Evolutionary conservation across 2,888 invertebrate genomes (phyloP), one percentile per base, ranked within the genome.

Genomic region (Sinodicranocentrus sp.): DNA sequence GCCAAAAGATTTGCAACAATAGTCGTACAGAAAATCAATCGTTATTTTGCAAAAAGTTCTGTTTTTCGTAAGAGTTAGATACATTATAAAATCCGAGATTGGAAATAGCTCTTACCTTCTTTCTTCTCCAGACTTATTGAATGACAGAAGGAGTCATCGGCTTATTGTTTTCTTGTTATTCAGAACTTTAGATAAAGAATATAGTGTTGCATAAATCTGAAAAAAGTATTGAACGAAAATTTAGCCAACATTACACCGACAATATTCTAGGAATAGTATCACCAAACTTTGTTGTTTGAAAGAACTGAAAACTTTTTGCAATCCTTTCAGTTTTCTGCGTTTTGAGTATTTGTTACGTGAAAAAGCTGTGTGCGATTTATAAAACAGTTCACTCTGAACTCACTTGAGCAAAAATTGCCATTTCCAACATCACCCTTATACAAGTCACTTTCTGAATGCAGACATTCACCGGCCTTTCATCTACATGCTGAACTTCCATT

Each of bases 361-460:
- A 33, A 33, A 6, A 33, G 3, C 33, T 33, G 33, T 3, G 33
- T 33, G 33, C 10, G 33, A 3, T 33, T 52, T 48, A 8, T 15
- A 48, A 5, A 48, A 48, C 17, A 52, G 19, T 52, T 52, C 8
- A 19, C n/a, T 17, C 8, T 52, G 52, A 52, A 33, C 3, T 19
- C 52, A 52, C 25, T 25, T 25, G 23, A 25, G 25, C 10, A 28
- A 71, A 33, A 28, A 57, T 67, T 59, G 43, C 26, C 57, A 25
- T 67, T 44, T 21, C 57, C 39, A 52, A 17, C 57, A 15, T 28
- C 72, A 70, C 28, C 54, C 19, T 48, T 52, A 10, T 57, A 44
- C 13, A 44, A 25, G 57, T 25, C 25, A 57, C n/a, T n/a, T n/a
- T n/a, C n/a, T 25, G 57, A 57, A 25, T 57, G 57, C 57, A 57